Base-by-base conservation (phyloP, 2,113 vertebrate genomes). In the Arenaria interpres region DNA sequence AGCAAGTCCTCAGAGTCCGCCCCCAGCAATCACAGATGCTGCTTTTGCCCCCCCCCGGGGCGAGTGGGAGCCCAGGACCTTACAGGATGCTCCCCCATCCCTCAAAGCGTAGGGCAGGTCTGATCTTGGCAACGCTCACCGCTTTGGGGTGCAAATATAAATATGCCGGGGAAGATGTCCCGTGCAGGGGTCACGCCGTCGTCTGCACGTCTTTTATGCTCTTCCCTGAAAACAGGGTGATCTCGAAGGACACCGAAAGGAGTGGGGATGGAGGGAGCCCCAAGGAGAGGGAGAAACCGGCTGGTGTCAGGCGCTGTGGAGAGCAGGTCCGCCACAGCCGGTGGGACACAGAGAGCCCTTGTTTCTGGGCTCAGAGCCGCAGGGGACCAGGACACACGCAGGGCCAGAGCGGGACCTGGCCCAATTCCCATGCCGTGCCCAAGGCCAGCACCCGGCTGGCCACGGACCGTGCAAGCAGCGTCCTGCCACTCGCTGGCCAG, bases 341-440 rank as follows among this genome's bases (percentile, higher is more conserved):
- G 48, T 2, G 0, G 89, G 48, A 94, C 88, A 94, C 92, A 96
- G 90, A 90, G 94, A 68, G 76, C 93, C 83, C 82, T 95, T 96
- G 93, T 95, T 83, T n/a, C 74, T 67, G 92, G 59, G 68, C 92
- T 91, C 62, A 7, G 72, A 48, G 80, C 59, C 2, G 8, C 3
- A 7, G 57, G 71, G 32, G 27, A 30, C 66, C 0, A 1, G n/a
- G 53, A 54, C 2, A 25, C 85, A 67, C 3, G 2, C 74, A 67
- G 0, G 7, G 69, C 54, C 46, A 48, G 28, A 71, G 88, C 77
- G 78, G 74, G 88, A 88, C 71, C 85, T 93, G 85, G 88, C 75
- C 90, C 6, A 0, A 74, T 71, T 68, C 74, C 94, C 30, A 5
- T 5, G 62, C 37, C 0, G 1, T 43, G 85, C 48, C 33, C 62